Conservation (phyloP, 2,113 vertebrate species). For the Hyperopisus bebe region DNA sequence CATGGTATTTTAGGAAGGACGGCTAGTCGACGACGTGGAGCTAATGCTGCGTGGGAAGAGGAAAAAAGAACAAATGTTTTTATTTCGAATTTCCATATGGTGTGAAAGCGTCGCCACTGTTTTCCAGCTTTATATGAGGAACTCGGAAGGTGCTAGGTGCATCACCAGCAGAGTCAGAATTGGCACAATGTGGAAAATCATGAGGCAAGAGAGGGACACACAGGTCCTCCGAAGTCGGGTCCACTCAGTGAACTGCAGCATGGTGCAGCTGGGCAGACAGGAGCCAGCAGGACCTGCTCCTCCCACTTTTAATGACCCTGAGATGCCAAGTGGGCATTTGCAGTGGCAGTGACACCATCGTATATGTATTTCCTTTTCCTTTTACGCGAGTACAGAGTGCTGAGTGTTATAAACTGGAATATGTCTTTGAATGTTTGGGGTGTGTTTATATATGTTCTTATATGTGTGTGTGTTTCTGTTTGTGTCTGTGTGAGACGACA, state of each 20-base stretch:
- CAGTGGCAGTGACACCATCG: conserved; percentile 39
- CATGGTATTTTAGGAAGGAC: background rate
- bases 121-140: background rate
- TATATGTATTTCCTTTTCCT: conserved; percentile 41
- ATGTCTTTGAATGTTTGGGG: background rate
- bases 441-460: background rate
- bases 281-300: conserved; percentile 46
- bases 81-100: conserved; percentile 22
- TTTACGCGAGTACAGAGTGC: conserved; percentile 30
- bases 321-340: conserved; percentile 52
- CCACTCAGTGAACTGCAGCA: conserved; percentile 30
- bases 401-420: conserved; percentile 21
- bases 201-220: background rate
- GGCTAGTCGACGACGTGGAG: background rate
- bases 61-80: background rate
- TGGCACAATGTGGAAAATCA: conserved; percentile 5
- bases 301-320: conserved; percentile 57
- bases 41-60: background rate
- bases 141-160: background rate
- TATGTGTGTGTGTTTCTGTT: background rate
- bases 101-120: background rate
- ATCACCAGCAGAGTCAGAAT: background rate
- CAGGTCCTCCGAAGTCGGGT: conserved; percentile 10
- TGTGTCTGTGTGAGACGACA: background rate
- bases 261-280: conserved; percentile 51